A percentile compares a stretch with the other conserved stretches of the same genome.
Conservation (phyloP, 2,797 vertebrate species). For the Setipinna tenuifilis region DNA sequence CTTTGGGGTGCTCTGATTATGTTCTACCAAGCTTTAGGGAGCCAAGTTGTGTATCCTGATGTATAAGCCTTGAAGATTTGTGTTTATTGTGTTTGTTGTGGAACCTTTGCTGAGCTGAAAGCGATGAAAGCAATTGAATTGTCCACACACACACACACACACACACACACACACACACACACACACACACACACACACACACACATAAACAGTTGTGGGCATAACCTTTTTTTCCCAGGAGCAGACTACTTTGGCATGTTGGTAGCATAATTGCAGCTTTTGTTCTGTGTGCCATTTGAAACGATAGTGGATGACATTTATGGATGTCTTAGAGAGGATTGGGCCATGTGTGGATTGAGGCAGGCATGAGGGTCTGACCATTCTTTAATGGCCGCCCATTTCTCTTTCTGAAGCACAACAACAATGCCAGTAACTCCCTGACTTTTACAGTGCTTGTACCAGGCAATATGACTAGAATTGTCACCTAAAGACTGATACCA, state of each 20-base stretch:
- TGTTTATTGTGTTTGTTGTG: not conserved
- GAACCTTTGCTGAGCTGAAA: not conserved
- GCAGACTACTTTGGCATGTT: not conserved
- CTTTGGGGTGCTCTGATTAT: not conserved
- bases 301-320: slow-evolving; percentile 54
- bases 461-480: not conserved
- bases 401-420: not conserved
- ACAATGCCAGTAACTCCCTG: not conserved
- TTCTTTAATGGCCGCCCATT: not conserved
- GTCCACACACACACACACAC: not conserved
- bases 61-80: not conserved
- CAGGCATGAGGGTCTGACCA: not conserved
- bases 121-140: slow-evolving; percentile 1
- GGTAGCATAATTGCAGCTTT: slow-evolving; percentile 15
- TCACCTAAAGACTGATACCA: not conserved
- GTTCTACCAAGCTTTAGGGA: not conserved
- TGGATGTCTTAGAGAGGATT: slow-evolving; percentile 48
- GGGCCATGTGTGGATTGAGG: not conserved
- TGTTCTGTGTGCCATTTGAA: slow-evolving; percentile 46
- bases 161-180: too few relatives aligned
- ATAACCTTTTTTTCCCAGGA: not conserved
- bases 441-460: not conserved
- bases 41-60: not conserved
- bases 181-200: too few relatives aligned
- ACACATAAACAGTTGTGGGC: too few relatives aligned